phyloP scores from a whole-genome alignment of 2,797 vertebrate species.

The Falco cherrug region DNA sequence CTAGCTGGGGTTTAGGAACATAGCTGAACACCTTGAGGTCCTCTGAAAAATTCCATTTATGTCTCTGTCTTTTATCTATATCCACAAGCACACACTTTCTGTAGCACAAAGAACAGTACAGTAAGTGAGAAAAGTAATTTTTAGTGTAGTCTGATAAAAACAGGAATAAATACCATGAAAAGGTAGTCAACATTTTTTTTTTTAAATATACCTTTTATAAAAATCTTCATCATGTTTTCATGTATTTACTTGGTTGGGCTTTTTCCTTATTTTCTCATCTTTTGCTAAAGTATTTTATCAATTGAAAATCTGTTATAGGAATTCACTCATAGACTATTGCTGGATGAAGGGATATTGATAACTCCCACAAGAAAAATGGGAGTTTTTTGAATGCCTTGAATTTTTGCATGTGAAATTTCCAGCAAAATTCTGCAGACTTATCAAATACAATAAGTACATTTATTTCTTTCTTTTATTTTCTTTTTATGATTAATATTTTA shows the following conservation, averaged over 20 bases:
- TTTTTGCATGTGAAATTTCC: background rate
- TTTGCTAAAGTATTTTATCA: background rate
- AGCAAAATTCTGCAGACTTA: background rate
- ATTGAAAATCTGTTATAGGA: background rate
- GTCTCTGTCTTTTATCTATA: background rate
- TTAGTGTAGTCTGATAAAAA: background rate
- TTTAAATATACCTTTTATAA: background rate
- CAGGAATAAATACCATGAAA: background rate
- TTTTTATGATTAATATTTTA: background rate
- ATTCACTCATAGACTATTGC: background rate
- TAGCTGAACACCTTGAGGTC: background rate
- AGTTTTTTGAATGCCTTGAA: background rate
- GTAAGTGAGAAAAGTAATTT: background rate
- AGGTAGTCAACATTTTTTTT: background rate
- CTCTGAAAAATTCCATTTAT: background rate
- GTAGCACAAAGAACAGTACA: background rate
- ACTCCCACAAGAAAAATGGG: background rate
- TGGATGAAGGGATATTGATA: background rate
- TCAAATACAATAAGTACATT: background rate
- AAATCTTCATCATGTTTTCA: background rate
- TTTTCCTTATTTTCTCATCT: background rate
- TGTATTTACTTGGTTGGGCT: background rate
- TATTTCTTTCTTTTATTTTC: background rate
- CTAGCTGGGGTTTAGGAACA: background rate
- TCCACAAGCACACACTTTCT: fast-evolving